Conservation (phyloP, 92 coral and sea anemone species). For the Palythoa caribaeorum region DNA sequence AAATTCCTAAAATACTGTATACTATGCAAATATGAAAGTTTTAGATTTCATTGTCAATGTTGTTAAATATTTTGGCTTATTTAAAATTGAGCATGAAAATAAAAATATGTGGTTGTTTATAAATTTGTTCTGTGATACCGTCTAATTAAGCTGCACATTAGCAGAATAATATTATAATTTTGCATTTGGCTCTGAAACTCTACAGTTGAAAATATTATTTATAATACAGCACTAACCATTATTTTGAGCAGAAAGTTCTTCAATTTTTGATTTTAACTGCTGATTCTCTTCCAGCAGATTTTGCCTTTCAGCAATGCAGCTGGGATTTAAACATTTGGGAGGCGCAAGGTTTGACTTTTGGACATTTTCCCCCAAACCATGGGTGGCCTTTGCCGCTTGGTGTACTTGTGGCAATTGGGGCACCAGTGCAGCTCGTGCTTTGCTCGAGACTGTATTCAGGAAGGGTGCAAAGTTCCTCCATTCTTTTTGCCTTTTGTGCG, state of each 20-base stretch:
- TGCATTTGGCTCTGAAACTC: too few relatives aligned
- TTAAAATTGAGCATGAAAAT: too few relatives aligned
- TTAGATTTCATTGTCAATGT: too few relatives aligned
- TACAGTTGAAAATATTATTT: background rate
- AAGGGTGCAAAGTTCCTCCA: background rate
- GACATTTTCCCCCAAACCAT: constrained; percentile 4
- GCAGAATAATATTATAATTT: too few relatives aligned
- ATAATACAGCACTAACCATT: too few relatives aligned
- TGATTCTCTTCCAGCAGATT: background rate
- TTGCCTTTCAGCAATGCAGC: background rate
- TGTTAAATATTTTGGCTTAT: too few relatives aligned
- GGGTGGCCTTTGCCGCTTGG: background rate
- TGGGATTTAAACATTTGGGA: background rate
- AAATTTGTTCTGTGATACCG: too few relatives aligned
- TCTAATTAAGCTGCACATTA: too few relatives aligned
- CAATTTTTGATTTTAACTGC: background rate
- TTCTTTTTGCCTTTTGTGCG: background rate
- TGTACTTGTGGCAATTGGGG: background rate
- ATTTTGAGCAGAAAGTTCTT: background rate
- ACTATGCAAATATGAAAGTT: too few relatives aligned
- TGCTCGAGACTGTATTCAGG: background rate
- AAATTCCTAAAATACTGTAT: too few relatives aligned
- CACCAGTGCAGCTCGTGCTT: background rate
- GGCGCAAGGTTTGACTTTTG: background rate
- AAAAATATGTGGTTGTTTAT: too few relatives aligned